These are phyloP conservation scores for Heterotilapia buettikoferi DNA, from an alignment of 2,113 vertebrate genomes.

Conservation along the genomic window DNA sequence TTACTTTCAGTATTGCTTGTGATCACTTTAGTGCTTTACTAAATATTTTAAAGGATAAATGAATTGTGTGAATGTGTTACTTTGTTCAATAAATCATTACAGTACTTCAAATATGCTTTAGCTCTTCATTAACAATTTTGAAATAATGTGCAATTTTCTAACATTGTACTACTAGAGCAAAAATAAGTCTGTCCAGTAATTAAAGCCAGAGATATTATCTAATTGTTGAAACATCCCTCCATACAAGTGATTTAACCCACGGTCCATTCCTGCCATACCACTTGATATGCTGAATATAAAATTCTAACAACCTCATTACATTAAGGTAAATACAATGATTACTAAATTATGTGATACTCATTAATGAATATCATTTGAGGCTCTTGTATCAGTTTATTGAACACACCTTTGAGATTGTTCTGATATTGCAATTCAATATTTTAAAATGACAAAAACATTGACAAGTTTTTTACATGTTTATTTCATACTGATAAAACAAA, in stretches of 20 bases:
- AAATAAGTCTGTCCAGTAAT: neutral
- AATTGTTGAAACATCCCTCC: neutral
- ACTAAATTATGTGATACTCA: neutral
- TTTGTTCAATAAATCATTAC: slow-evolving; percentile 38
- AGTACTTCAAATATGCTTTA: neutral
- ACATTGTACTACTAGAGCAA: neutral
- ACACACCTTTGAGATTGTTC: neutral
- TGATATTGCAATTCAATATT: neutral
- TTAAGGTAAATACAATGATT: neutral
- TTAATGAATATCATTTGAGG: neutral
- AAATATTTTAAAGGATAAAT: neutral
- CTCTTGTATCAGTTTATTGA: neutral
- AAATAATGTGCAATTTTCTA: neutral
- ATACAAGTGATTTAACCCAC: neutral
- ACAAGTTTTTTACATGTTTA: neutral
- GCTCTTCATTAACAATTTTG: neutral
- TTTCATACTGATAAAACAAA: neutral
- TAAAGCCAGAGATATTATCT: neutral
- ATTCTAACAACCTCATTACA: neutral
- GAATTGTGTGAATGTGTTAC: neutral
- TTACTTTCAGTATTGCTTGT: slow-evolving; percentile 2
- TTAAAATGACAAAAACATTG: neutral
- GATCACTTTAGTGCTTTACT: neutral
- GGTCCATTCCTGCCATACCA: neutral
- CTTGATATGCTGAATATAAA: neutral